Base-by-base conservation (phyloP, 2,113 vertebrate genomes). In the Lethenteron camtschaticum region DNA sequence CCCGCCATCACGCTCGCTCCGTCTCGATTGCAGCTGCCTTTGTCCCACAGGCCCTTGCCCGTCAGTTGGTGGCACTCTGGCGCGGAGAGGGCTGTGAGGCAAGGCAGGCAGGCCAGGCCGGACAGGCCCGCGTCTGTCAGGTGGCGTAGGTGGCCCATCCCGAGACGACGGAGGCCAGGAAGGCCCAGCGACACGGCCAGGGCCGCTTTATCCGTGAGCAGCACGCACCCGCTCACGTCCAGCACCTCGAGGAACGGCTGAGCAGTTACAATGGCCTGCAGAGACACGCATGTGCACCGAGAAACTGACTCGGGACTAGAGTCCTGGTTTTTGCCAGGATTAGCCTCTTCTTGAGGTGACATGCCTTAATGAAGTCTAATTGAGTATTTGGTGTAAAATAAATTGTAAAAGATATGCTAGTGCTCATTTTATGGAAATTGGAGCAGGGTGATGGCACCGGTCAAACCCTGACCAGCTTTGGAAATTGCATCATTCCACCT, bases 171-270 rank as follows among this genome's bases (percentile, higher is more conserved):
- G 69, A 89, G 76, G 2, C 70, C 72, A 57, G 9, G 77, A 56
- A 88, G 79, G 58, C 76, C 59, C 1, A 14, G 69, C 1, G 78
- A 77, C 1, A 82, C 69, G 0, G 83, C 81, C 70, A 81, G 70
- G 11, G 82, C 75, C 1, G 83, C 80, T 70, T 78, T 73, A 56
- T 82, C 81, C 2, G 81, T 80, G 68, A 89, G 78, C 72, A 84
- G 84, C 0, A 81, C 79, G 76, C 86, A 90, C 69, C 78, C 78
- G 0, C 84, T 82, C 71, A 89, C 76, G 76, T 89, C 83, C 78
- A 88, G 75, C 13, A 57, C 79, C 57, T 70, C 79, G 56, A 89
- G 79, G 18, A 73, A 63, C 0, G 78, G 78, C 76, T 88, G 86
- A 1, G 56, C 82, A 79, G 69, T 68, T 75, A 72, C 87, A 84